These are phyloP conservation scores for Penaeus japonicus DNA, from an alignment of 1,140 invertebrate species.

Conservation along the genomic window DNA sequence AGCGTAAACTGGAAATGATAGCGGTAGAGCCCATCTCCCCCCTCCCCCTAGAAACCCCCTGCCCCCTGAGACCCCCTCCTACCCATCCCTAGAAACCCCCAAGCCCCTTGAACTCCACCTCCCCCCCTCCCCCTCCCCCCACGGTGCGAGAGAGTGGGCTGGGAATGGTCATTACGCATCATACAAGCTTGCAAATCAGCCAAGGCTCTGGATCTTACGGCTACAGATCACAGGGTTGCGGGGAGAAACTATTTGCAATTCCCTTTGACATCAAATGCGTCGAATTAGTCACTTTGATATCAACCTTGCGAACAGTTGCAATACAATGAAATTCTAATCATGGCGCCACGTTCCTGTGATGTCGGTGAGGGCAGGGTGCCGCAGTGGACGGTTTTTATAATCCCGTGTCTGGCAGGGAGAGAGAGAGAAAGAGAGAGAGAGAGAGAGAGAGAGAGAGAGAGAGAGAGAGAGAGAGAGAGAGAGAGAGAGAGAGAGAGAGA, in stretches of 20 bases:
- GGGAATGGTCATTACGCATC: conserved; percentile 44
- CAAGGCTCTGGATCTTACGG: conserved; percentile 37
- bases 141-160: no score
- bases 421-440: neutral
- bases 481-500: no score
- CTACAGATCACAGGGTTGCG: conserved; percentile 31
- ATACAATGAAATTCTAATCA: conserved; percentile 54
- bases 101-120: neutral
- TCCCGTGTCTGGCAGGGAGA: neutral
- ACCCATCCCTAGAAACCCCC: neutral
- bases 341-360: conserved; percentile 22
- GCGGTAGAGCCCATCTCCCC: neutral
- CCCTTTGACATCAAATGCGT: conserved; percentile 45
- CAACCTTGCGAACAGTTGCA: conserved; percentile 46
- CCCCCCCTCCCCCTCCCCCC: neutral
- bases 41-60: neutral
- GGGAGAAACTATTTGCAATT: conserved; percentile 36
- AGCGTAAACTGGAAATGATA: no score
- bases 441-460: no score
- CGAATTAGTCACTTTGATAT: conserved; percentile 48
- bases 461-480: no score
- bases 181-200: conserved; percentile 47
- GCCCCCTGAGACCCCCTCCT: neutral
- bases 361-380: neutral
- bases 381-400: neutral